These are phyloP conservation scores for Ichneumoninae sp. DNA, from an alignment of 2,888 invertebrate species.

Conservation along the genomic window DNA sequence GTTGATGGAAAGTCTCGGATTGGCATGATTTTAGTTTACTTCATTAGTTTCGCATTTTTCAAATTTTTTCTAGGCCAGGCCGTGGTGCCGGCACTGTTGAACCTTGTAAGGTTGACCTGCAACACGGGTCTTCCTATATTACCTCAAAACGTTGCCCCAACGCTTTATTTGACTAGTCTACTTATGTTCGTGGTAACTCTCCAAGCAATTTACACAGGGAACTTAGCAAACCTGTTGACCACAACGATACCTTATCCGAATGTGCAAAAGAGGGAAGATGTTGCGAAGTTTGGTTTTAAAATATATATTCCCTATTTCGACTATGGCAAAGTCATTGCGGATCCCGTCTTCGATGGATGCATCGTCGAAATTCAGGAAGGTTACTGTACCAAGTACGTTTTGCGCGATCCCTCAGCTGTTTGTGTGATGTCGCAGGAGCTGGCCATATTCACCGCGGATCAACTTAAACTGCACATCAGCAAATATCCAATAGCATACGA, in stretches of 20 bases:
- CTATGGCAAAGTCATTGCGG: not conserved
- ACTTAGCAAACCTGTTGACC: not conserved
- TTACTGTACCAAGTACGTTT: not conserved
- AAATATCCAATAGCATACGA: too few species aligned
- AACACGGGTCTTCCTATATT: not conserved
- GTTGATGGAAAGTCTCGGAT: too few species aligned
- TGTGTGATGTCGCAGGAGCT: too few species aligned
- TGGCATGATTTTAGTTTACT: not conserved
- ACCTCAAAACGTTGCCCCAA: not conserved
- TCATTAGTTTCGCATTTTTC: slow-evolving; percentile 3
- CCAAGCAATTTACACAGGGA: not conserved
- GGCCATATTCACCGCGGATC: too few species aligned
- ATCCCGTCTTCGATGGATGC: not conserved
- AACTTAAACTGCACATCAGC: too few species aligned
- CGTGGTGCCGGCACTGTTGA: not conserved
- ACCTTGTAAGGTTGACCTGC: not conserved
- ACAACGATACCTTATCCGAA: not conserved
- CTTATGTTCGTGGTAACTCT: not conserved
- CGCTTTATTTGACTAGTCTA: not conserved
- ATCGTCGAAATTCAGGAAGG: not conserved
- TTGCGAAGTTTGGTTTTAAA: not conserved
- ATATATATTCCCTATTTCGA: too few species aligned
- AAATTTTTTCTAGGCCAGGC: slow-evolving; percentile 7
- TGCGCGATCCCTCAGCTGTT: not conserved
- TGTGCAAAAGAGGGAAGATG: not conserved